A percentile compares a stretch with the other conserved stretches of the same genome.
These are phyloP conservation scores for Epirrhoe alternata DNA, from an alignment of 2,888 invertebrate genomes.

Conservation along the genomic window DNA sequence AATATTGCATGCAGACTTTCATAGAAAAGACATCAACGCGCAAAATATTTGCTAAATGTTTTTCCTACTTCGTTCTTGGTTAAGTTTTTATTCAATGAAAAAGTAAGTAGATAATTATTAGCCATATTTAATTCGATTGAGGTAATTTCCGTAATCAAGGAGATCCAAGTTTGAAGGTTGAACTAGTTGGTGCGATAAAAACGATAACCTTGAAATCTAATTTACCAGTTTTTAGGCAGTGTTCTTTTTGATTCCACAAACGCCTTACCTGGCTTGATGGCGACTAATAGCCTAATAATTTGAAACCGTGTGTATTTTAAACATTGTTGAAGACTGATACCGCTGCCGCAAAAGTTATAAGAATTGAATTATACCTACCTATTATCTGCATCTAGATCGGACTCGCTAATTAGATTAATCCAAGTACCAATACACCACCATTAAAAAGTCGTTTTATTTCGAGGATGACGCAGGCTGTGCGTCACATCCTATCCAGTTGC, in stretches of 20 bases:
- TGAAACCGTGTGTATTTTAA: not conserved
- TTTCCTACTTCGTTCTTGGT: no score
- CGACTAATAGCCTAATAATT: not conserved
- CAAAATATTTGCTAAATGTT: not conserved
- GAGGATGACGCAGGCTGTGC: conserved; percentile 12
- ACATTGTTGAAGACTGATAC: no score
- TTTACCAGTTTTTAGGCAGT: not conserved
- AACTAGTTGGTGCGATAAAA: conserved; percentile 5
- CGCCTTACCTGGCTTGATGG: no score
- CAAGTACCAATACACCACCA: no score
- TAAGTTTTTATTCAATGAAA: no score
- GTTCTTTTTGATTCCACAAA: not conserved
- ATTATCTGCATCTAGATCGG: no score
- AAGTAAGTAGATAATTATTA: not conserved
- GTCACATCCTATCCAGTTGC: conserved; percentile 11
- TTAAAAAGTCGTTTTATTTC: not conserved
- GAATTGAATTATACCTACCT: no score
- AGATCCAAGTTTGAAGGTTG: conserved; percentile 11
- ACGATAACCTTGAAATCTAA: conserved; percentile 4
- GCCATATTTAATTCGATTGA: not conserved
- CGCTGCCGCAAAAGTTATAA: no score
- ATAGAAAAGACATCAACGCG: conserved; percentile 20
- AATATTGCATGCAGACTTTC: not conserved
- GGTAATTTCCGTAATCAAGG: conserved; percentile 15
- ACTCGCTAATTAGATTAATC: no score